These are phyloP conservation scores for Sitodiplosis mosellana DNA, from an alignment of 1,140 invertebrate species.

Conservation along the genomic window DNA sequence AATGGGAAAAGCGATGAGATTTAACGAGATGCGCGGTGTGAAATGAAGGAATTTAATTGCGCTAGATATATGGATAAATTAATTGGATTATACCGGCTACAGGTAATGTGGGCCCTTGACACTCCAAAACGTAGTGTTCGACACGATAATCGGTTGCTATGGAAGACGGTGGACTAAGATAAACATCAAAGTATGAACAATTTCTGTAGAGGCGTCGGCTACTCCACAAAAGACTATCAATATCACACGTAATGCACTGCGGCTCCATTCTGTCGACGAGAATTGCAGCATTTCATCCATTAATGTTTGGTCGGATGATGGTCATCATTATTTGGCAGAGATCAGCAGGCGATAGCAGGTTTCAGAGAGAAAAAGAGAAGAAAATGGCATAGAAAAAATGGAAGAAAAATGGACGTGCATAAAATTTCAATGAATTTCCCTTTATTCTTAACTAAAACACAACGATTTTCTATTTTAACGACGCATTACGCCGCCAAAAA, in stretches of 20 bases:
- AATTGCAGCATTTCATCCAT: too few species aligned
- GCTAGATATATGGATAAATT: neutral
- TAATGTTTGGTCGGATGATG: too few species aligned
- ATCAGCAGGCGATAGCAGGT: too few species aligned
- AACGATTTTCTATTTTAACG: too few species aligned
- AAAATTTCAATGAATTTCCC: too few species aligned
- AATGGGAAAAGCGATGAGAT: neutral
- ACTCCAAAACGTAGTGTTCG: conserved; percentile 57
- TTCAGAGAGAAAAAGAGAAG: too few species aligned
- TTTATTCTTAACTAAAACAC: too few species aligned
- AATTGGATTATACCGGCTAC: conserved; percentile 33
- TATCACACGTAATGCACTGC: conserved; percentile 61
- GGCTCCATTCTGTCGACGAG: conserved; percentile 34
- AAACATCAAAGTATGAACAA: conserved; percentile 60
- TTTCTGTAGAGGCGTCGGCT: conserved; percentile 56
- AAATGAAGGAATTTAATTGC: neutral
- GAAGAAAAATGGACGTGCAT: too few species aligned
- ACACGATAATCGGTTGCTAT: conserved; percentile 28
- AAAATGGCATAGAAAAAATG: too few species aligned
- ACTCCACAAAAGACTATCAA: conserved; percentile 45
- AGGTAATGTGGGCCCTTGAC: conserved; percentile 58
- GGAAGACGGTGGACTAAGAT: conserved; percentile 33
- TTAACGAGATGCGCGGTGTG: neutral
- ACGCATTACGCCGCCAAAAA: too few species aligned
- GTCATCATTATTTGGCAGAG: too few species aligned